phyloP scores from a whole-genome alignment of 2,888 invertebrate genomes.

The Heteromyza rotundicornis region DNA sequence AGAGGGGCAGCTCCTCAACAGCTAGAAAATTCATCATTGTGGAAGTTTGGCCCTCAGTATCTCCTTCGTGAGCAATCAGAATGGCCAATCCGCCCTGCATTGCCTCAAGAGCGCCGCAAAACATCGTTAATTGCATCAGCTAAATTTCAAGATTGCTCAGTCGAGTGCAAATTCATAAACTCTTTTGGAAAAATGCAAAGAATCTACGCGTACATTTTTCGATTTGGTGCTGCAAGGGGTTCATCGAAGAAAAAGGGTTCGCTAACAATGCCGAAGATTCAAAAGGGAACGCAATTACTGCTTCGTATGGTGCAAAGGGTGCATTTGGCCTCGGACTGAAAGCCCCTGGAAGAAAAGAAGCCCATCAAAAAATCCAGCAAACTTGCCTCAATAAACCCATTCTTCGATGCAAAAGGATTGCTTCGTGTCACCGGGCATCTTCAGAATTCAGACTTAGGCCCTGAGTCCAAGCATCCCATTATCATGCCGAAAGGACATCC shows the following conservation, averaged over 20 bases:
- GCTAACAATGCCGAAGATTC: neutral
- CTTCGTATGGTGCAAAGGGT: slow-evolving; percentile 6
- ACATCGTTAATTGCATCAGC: neutral
- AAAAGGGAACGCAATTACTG: slow-evolving; percentile 2
- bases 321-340: neutral
- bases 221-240: neutral
- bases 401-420: slow-evolving; percentile 1
- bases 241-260: neutral
- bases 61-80: neutral
- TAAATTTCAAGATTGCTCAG: neutral
- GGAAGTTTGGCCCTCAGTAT: neutral
- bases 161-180: neutral
- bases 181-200: slow-evolving; percentile 15
- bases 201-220: slow-evolving; percentile 13
- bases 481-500: slow-evolving; percentile 8
- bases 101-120: neutral
- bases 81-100: neutral
- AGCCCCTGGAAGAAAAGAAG: neutral
- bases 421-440: slow-evolving; percentile 1
- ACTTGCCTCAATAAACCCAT: neutral
- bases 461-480: neutral
- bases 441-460: neutral
- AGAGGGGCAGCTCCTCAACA: slow-evolving; percentile 6
- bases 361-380: neutral
- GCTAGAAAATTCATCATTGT: neutral